Evolutionary conservation across 2,888 invertebrate genomes (phyloP).

Genomic region (Ctena decussata): DNA sequence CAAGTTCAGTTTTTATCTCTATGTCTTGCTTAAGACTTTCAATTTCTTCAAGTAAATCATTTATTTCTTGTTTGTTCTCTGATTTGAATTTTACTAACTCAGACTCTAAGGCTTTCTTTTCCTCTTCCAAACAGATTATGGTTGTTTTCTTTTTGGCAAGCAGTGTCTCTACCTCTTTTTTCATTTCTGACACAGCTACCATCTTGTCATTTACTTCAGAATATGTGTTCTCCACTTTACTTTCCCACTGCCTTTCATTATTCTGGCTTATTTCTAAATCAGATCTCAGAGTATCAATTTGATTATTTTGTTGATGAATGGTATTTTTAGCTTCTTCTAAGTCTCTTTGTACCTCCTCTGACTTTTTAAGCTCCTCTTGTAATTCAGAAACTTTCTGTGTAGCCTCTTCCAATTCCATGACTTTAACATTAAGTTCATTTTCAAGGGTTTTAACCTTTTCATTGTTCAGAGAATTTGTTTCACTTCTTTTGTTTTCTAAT

Average conservation of each 20-base stretch:
- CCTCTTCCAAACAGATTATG: background rate
- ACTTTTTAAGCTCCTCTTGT: slow-evolving; percentile 11
- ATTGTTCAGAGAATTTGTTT: slow-evolving; percentile 40
- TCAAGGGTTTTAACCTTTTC: slow-evolving; percentile 22
- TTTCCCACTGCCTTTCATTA: background rate
- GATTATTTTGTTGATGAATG: background rate
- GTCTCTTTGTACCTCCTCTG: slow-evolving; percentile 8
- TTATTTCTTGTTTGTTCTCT: background rate
- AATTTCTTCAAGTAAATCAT: background rate
- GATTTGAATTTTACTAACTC: background rate
- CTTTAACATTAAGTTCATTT: background rate
- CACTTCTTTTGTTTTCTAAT: slow-evolving; percentile 39
- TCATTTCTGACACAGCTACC: background rate
- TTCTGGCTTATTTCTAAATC: background rate
- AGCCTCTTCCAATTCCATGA: background rate
- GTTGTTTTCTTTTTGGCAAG: background rate
- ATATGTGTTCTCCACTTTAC: background rate
- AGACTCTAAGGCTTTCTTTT: background rate
- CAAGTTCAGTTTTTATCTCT: background rate
- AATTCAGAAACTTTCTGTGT: background rate
- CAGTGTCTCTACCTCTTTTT: background rate
- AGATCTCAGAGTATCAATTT: background rate
- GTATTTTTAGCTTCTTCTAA: background rate
- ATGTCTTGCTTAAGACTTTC: slow-evolving; percentile 6
- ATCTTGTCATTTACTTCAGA: background rate